phyloP scores from a whole-genome alignment of 2,888 invertebrate species.

The Latrodectus elegans region DNA sequence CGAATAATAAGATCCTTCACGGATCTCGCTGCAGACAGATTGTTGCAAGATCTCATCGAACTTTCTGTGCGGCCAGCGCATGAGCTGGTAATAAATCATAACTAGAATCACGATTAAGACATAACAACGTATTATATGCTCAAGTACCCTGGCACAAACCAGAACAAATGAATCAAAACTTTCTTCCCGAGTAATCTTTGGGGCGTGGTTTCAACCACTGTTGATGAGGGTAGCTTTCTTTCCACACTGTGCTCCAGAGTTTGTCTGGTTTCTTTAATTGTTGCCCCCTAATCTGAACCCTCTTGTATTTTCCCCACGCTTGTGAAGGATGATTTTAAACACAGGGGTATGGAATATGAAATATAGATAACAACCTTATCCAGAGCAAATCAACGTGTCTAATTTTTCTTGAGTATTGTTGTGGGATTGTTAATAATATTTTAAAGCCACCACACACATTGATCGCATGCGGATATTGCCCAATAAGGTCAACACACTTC shows the following conservation, averaged over 20 bases:
- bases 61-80: constrained; percentile 50
- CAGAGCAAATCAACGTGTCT: constrained; percentile 14
- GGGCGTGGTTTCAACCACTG: constrained; percentile 51
- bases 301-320: constrained; percentile 9
- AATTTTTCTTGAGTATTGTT: neutral
- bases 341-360: constrained; percentile 23
- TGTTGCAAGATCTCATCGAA: constrained; percentile 40
- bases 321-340: constrained; percentile 45
- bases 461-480: constrained; percentile 19
- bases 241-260: neutral
- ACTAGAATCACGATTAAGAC: constrained; percentile 65
- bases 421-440: constrained; percentile 45
- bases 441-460: constrained; percentile 41
- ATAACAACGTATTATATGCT: constrained; percentile 45
- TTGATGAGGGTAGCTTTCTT: constrained; percentile 14
- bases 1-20: constrained; percentile 9
- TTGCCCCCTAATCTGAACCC: constrained; percentile 36
- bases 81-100: constrained; percentile 59
- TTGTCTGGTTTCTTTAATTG: constrained; percentile 57
- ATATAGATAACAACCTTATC: constrained; percentile 39
- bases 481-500: constrained; percentile 40
- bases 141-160: constrained; percentile 10
- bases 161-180: constrained; percentile 54
- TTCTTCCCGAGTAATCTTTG: constrained; percentile 29
- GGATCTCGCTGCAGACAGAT: constrained; percentile 40